Evolutionary conservation across 1,140 invertebrate species (phyloP).

Genomic region (Platyscapa corneri): DNA sequence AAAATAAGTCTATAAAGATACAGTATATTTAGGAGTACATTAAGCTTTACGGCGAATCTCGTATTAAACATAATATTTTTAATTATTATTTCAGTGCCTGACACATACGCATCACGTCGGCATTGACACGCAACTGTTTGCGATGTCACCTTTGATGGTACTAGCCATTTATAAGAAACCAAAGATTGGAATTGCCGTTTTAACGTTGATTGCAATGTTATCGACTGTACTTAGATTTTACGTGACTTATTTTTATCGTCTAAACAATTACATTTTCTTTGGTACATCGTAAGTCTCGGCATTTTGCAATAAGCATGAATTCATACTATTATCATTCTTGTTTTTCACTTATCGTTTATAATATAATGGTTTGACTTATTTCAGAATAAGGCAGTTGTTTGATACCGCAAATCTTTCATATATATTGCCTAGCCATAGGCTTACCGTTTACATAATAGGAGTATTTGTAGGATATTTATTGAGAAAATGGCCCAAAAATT

Average conservation of each 20-base stretch:
- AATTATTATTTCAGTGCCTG: slow-evolving; percentile 76
- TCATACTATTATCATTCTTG: neutral
- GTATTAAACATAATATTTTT: slow-evolving; percentile 27
- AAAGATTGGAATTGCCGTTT: slow-evolving; percentile 74
- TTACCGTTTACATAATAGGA: slow-evolving; percentile 82
- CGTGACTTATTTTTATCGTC: slow-evolving; percentile 78
- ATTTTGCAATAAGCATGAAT: neutral
- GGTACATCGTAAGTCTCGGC: slow-evolving; percentile 82
- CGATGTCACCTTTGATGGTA: slow-evolving; percentile 82
- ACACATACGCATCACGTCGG: slow-evolving; percentile 85
- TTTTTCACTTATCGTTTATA: neutral
- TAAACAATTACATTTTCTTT: slow-evolving; percentile 83
- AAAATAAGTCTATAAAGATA: slow-evolving; percentile 22
- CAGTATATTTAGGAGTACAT: neutral
- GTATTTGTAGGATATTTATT: slow-evolving; percentile 79
- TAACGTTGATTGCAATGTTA: slow-evolving; percentile 73
- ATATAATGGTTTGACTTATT: slow-evolving; percentile 32
- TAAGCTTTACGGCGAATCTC: neutral
- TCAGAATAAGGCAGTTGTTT: slow-evolving; percentile 79
- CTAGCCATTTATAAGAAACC: slow-evolving; percentile 80
- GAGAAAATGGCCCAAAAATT: slow-evolving; percentile 71
- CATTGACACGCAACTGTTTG: slow-evolving; percentile 89
- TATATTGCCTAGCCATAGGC: slow-evolving; percentile 80
- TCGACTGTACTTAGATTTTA: slow-evolving; percentile 81
- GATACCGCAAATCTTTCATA: slow-evolving; percentile 81